A percentile compares a stretch with the other conserved stretches of the same genome.
These are phyloP conservation scores for Xanthostigma xanthostigma DNA, from an alignment of 2,888 invertebrate genomes.

Conservation along the genomic window DNA sequence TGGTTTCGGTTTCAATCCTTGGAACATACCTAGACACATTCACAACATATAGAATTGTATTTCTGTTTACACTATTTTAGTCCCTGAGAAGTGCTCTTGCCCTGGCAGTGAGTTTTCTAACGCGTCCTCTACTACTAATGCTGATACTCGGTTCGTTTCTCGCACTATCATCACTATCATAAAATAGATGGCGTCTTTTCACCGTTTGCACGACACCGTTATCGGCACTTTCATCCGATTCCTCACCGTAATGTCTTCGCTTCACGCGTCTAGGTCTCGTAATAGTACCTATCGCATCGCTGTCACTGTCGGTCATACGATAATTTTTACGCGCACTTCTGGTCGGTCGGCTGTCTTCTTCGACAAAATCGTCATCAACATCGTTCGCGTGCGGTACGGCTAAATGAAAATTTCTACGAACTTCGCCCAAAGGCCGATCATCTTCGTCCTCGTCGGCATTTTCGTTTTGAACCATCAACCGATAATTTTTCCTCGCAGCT, in stretches of 20 bases:
- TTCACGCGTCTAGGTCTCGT: constrained; percentile 19
- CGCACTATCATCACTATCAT: constrained; percentile 17
- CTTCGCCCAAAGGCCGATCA: constrained; percentile 7
- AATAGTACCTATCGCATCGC: constrained; percentile 6
- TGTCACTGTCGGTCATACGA: not conserved
- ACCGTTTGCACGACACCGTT: no score
- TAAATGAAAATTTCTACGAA: constrained; percentile 6
- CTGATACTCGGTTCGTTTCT: constrained; percentile 29
- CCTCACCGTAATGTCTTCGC: constrained; percentile 25
- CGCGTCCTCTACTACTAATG: constrained; percentile 69
- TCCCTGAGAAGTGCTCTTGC: constrained; percentile 49
- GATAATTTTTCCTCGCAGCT: not conserved
- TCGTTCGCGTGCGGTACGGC: constrained; percentile 10
- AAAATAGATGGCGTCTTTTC: no score
- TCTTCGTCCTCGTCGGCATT: constrained; percentile 15
- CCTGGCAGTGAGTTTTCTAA: constrained; percentile 67
- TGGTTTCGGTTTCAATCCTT: no score
- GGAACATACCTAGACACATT: no score
- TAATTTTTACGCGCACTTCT: not conserved
- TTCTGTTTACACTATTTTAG: constrained; percentile 14
- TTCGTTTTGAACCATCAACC: constrained; percentile 17
- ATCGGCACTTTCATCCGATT: constrained; percentile 18
- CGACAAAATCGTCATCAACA: constrained; percentile 11
- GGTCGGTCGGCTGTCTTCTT: constrained; percentile 8
- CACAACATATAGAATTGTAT: no score